Conservation (phyloP, 2,888 invertebrate species). For the Cephus nigrinus region DNA sequence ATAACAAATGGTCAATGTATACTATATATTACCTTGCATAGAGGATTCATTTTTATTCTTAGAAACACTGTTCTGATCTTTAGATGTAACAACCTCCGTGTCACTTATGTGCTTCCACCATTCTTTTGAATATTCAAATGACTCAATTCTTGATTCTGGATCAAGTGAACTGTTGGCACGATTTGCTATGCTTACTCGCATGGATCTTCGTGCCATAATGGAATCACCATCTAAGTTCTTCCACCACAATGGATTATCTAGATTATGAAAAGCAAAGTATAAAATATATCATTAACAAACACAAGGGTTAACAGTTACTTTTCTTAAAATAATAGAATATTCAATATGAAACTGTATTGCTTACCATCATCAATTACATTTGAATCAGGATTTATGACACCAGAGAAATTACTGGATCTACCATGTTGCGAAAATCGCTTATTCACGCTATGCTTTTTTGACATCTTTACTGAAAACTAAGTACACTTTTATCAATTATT, state of each 20-base stretch:
- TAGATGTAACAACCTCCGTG: background rate
- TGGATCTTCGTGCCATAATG: conserved; percentile 12
- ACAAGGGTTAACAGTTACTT: background rate
- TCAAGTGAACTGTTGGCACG: conserved; percentile 24
- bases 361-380: conserved; percentile 25
- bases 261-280: conserved; percentile 3
- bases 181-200: conserved; percentile 3
- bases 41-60: too few relatives aligned
- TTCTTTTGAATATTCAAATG: background rate
- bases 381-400: conserved; percentile 32
- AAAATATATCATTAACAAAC: background rate
- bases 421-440: conserved; percentile 17
- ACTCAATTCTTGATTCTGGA: conserved; percentile 18
- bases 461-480: conserved; percentile 23
- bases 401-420: conserved; percentile 20
- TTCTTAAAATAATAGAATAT: background rate
- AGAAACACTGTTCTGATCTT: too few relatives aligned
- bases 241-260: conserved; percentile 36
- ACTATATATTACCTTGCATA: too few relatives aligned
- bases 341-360: background rate
- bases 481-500: too few relatives aligned
- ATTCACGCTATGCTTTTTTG: conserved; percentile 24
- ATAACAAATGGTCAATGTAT: too few relatives aligned
- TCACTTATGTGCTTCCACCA: conserved; percentile 39
- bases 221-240: conserved; percentile 30